phyloP scores from a whole-genome alignment of 2,113 vertebrate species.

The Poicephalus gulielmi region DNA sequence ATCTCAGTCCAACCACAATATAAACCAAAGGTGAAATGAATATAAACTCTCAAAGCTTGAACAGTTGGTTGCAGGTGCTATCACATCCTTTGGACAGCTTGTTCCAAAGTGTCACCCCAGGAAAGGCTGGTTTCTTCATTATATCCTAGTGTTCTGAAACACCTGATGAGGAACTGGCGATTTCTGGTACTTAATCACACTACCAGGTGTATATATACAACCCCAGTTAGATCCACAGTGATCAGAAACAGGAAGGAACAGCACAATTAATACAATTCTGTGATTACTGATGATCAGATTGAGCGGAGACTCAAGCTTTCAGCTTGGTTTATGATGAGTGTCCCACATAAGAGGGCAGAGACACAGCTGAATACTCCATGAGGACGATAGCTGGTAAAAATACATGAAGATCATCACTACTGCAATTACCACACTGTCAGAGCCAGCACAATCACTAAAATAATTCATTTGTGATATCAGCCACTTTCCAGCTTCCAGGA shows the following conservation, averaged over 20 bases:
- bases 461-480: too few species aligned
- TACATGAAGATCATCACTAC: not conserved
- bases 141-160: not conserved
- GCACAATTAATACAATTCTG: not conserved
- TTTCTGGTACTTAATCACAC: not conserved
- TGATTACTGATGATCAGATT: accelerated
- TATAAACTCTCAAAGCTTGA: not conserved
- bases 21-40: not conserved
- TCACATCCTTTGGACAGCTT: not conserved
- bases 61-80: not conserved
- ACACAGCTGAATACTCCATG: accelerated
- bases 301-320: not conserved
- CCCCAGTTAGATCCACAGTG: accelerated
- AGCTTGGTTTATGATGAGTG: not conserved
- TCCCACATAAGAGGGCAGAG: not conserved
- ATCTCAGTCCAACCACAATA: not conserved
- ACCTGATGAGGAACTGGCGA: not conserved
- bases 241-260: not conserved
- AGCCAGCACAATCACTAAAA: not conserved
- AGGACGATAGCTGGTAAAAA: not conserved
- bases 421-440: not conserved
- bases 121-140: not conserved
- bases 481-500: not conserved
- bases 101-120: not conserved
- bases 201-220: not conserved